A percentile compares a stretch with the other conserved stretches of the same genome.
phyloP scores from a whole-genome alignment of 2,888 invertebrate genomes.

The Netelia virgata region DNA sequence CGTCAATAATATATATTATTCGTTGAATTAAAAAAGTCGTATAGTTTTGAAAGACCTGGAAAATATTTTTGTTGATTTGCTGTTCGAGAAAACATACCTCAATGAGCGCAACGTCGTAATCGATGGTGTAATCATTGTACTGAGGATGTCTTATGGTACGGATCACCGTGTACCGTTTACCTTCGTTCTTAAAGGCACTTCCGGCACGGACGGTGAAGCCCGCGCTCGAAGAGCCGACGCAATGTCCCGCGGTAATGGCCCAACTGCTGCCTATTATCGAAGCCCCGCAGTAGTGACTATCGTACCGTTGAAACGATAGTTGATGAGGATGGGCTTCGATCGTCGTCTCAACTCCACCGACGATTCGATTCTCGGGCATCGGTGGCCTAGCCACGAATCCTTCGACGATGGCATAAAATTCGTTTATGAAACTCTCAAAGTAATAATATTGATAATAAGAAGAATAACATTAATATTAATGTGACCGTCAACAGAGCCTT shows the following conservation, averaged over 20 bases:
- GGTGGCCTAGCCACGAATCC: slow-evolving; percentile 51
- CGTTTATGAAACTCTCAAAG: background rate
- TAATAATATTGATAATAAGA: background rate
- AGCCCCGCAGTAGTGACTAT: slow-evolving; percentile 61
- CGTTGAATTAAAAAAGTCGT: background rate
- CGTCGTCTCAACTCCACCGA: slow-evolving; percentile 77
- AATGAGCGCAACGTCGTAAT: slow-evolving; percentile 85
- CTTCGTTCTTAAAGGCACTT: slow-evolving; percentile 72
- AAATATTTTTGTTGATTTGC: background rate
- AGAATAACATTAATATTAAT: background rate
- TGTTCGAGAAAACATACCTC: slow-evolving; percentile 74
- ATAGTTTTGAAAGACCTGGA: background rate
- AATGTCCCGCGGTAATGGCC: slow-evolving; percentile 60
- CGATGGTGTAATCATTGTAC: slow-evolving; percentile 79
- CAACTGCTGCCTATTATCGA: slow-evolving; percentile 64
- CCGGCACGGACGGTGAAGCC: slow-evolving; percentile 73
- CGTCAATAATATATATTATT: background rate
- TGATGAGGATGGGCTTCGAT: slow-evolving; percentile 79
- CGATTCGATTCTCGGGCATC: slow-evolving; percentile 72
- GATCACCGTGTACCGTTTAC: slow-evolving; percentile 46
- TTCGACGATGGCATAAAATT: background rate
- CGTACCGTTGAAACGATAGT: slow-evolving; percentile 67
- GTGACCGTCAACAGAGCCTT: background rate
- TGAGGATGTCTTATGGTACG: slow-evolving; percentile 80
- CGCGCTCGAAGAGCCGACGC: slow-evolving; percentile 22